phyloP scores from a whole-genome alignment of 2,888 invertebrate species.

The Cremastinae sp. region DNA sequence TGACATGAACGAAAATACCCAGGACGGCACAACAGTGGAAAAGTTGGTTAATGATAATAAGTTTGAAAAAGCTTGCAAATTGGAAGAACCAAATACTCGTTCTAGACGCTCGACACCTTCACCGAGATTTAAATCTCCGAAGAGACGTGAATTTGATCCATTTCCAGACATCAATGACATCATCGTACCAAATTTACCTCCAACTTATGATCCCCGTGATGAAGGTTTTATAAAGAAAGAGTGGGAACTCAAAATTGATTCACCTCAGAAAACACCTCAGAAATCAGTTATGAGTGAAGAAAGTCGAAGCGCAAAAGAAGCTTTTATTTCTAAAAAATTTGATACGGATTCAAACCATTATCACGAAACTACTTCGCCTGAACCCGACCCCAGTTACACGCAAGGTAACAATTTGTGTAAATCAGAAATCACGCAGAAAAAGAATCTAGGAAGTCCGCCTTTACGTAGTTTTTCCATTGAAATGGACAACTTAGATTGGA shows the following conservation, averaged over 20 bases:
- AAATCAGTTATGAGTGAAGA: slow-evolving; percentile 11
- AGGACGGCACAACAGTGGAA: too few relatives aligned
- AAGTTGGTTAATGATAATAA: background rate
- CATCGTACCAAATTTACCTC: slow-evolving; percentile 29
- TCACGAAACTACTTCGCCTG: background rate
- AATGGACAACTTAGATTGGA: slow-evolving; percentile 43
- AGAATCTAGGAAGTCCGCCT: slow-evolving; percentile 60
- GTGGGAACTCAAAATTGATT: background rate
- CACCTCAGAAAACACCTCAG: background rate
- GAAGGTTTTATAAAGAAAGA: slow-evolving; percentile 47
- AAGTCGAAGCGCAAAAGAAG: slow-evolving; percentile 29
- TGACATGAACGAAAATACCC: slow-evolving; percentile 1
- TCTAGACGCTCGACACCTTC: slow-evolving; percentile 27
- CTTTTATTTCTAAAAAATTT: slow-evolving; percentile 37
- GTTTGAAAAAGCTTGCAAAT: background rate
- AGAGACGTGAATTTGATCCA: slow-evolving; percentile 5
- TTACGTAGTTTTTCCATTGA: slow-evolving; percentile 59
- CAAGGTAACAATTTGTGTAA: background rate
- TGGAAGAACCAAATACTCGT: slow-evolving; percentile 3
- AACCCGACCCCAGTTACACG: background rate
- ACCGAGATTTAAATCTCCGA: slow-evolving; percentile 39
- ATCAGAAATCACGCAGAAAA: slow-evolving; percentile 14
- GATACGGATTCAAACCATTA: slow-evolving; percentile 2
- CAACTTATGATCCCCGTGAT: slow-evolving; percentile 55
- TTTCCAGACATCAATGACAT: slow-evolving; percentile 38